Base-by-base conservation (phyloP, 2,797 vertebrate genomes). In the Smutsia gigantea region DNA sequence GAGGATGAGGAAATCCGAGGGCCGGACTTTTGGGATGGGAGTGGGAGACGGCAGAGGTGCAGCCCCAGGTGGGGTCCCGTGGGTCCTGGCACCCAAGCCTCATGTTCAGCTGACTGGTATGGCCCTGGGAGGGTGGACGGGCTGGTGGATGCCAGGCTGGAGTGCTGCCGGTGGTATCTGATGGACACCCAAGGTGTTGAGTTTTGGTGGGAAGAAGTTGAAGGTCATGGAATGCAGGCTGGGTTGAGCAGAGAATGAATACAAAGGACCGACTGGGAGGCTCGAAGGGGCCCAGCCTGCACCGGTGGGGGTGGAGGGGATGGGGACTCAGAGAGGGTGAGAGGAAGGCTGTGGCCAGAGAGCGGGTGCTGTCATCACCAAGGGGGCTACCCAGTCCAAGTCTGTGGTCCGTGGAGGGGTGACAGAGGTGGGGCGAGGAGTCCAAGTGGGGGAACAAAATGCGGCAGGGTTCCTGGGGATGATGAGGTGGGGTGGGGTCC, bases 81-180 rank as follows among this genome's bases (percentile, higher is more conserved):
- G 15, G 25, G 31, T 39, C 27, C 27, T 2, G 17, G 31, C 29
- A 6, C 31, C 61, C 49, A 13, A 27, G 57, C 25, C n/a, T 14
- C 13, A n/a, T 0, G 3, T 6, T n/a, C 12, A 1, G 9, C 13
- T 0, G 8, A 29, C 61, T 17, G n/a, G 18, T 0, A 0, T 3
- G 13, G 23, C 21, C 31, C 0, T 0, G 15, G 17, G 49, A 29
- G 17, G 31, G 71, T 0, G 1, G 27, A 21, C 0, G 0, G 2
- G 7, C 11, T 6, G 14, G 27, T 2, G 21, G n/a, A 21, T 14
- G 15, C 39, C 19, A 31, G 49, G 27, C 3, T 46, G 25, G 5
- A 6, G 8, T 46, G 61, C 31, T 27, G 8, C 1, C n/a, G 59
- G 49, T 57, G 13, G 46, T 12, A n/a, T 19, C 25, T 15, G 19